Percentiles rank a stretch among this genome's conserved stretches.
phyloP scores from a whole-genome alignment of 1,140 invertebrate species.

The Homarus americanus region DNA sequence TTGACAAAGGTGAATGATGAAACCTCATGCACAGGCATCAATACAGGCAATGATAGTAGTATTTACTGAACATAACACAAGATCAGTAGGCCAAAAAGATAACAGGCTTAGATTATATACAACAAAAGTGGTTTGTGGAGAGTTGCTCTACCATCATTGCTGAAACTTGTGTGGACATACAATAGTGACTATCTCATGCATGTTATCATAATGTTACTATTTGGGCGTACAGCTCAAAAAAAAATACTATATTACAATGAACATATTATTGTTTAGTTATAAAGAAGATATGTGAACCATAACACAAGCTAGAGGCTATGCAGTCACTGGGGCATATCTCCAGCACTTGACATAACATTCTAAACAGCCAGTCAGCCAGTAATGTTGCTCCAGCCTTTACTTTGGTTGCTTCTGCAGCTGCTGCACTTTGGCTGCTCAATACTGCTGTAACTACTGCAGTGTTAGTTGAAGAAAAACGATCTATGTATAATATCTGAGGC shows the following conservation, averaged over 20 bases:
- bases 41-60: slow-evolving; percentile 35
- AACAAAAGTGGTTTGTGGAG: background rate
- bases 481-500: background rate
- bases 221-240: slow-evolving; percentile 11
- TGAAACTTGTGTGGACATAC: slow-evolving; percentile 27
- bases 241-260: background rate
- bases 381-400: slow-evolving; percentile 40
- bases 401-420: slow-evolving; percentile 30
- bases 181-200: slow-evolving; percentile 29
- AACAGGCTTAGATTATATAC: background rate
- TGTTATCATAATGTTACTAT: slow-evolving; percentile 27
- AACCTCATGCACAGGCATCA: slow-evolving; percentile 38
- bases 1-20: slow-evolving; percentile 11
- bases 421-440: slow-evolving; percentile 45
- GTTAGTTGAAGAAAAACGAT: slow-evolving; percentile 15
- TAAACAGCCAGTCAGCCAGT: slow-evolving; percentile 43
- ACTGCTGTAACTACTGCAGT: slow-evolving; percentile 45
- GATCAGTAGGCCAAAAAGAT: background rate
- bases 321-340: slow-evolving; percentile 45
- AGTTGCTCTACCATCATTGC: slow-evolving; percentile 32
- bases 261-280: slow-evolving; percentile 4
- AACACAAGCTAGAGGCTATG: slow-evolving; percentile 47
- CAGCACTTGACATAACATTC: slow-evolving; percentile 36
- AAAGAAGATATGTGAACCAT: background rate
- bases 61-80: slow-evolving; percentile 7